Conservation (phyloP, 1,140 invertebrate species). For the Apolygus lucorum region DNA sequence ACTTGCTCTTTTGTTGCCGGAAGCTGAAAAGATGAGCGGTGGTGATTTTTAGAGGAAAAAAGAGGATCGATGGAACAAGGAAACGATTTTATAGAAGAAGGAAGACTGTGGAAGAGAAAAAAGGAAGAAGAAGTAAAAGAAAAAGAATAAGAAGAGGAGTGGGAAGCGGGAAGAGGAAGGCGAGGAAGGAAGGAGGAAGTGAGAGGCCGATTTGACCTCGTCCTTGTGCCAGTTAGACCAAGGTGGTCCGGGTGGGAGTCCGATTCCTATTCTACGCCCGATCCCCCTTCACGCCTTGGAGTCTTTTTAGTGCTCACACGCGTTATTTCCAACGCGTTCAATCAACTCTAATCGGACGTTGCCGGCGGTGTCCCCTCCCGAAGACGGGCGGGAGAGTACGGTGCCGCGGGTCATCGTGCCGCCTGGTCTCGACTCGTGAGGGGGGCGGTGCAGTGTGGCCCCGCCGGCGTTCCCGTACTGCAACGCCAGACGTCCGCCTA, state of each 20-base stretch:
- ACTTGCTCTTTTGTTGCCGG: too few species aligned
- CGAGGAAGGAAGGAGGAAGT: conserved; percentile 12
- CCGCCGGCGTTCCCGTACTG: too few species aligned
- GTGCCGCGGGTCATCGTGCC: too few species aligned
- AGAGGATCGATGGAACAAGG: too few species aligned
- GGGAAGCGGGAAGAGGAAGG: conserved; percentile 10
- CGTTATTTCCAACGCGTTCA: background rate
- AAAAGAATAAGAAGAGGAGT: conserved; percentile 13
- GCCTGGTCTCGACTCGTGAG: too few species aligned
- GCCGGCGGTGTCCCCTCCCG: background rate
- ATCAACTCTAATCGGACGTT: background rate
- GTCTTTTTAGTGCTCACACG: too few species aligned
- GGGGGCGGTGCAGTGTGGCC: too few species aligned
- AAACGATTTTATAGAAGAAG: too few species aligned
- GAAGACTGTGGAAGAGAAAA: background rate
- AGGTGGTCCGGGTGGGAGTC: background rate
- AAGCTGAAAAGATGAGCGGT: too few species aligned
- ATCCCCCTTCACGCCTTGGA: background rate
- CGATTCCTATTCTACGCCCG: conserved; percentile 1
- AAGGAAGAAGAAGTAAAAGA: background rate
- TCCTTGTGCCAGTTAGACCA: conserved; percentile 10
- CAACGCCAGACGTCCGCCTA: too few species aligned
- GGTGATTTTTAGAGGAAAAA: too few species aligned
- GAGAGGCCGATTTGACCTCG: conserved; percentile 16
- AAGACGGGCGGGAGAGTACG: background rate